phyloP scores from a whole-genome alignment of 2,797 vertebrate species.

The Acridotheres tristis region DNA sequence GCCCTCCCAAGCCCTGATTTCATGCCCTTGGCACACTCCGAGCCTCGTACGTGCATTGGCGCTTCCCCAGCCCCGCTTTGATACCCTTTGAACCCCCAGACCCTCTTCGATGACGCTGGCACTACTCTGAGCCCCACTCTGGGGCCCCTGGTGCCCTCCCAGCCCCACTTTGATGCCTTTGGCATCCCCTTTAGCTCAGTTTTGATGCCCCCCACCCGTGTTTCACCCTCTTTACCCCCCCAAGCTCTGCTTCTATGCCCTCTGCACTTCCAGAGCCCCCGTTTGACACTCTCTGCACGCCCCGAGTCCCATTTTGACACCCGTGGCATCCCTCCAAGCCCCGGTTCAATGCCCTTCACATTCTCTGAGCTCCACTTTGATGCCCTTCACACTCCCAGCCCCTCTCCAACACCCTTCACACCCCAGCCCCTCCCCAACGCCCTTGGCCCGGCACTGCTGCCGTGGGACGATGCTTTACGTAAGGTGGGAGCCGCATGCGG shows the following conservation, averaged over 20 bases:
- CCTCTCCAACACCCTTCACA: neutral
- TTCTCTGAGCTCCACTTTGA: neutral
- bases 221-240: neutral
- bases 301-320: neutral
- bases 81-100: neutral
- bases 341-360: neutral
- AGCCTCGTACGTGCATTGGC: neutral
- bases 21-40: neutral
- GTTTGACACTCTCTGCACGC: neutral
- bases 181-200: too few relatives aligned
- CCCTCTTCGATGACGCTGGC: neutral
- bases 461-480: slow-evolving; percentile 33
- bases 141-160: too few relatives aligned
- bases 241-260: neutral
- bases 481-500: slow-evolving; percentile 16
- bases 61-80: neutral
- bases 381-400: neutral
- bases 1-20: too few relatives aligned
- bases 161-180: neutral
- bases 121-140: neutral
- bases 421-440: neutral
- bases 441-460: neutral
- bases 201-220: neutral
- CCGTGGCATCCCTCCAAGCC: neutral
- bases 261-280: neutral